A percentile compares a stretch with the other conserved stretches of the same genome.
phyloP scores from a whole-genome alignment of 2,797 vertebrate species.

The Arnoldichthys spilopterus region DNA sequence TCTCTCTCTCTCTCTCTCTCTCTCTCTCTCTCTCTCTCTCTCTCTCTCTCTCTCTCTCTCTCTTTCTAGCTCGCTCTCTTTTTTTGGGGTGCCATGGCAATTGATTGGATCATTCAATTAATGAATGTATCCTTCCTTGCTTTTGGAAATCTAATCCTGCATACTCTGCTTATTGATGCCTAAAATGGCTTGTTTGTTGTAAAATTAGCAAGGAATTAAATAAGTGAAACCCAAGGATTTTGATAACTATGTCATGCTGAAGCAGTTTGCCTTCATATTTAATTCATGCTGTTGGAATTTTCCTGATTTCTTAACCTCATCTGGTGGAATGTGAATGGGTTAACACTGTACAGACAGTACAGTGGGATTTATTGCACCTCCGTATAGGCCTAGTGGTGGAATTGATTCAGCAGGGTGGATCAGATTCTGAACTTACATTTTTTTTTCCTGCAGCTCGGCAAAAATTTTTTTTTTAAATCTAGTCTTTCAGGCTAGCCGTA shows the following conservation, averaged over 20 bases:
- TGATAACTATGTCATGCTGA: not conserved
- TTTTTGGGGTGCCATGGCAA: constrained; percentile 30
- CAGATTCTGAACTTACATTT: no score
- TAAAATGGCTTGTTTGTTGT: constrained; percentile 41
- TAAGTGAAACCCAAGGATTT: not conserved
- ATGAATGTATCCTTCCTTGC: constrained; percentile 52
- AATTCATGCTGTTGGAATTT: not conserved
- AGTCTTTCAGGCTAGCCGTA: not conserved
- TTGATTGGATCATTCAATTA: constrained; percentile 60
- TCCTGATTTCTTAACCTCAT: not conserved
- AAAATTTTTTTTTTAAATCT: not conserved
- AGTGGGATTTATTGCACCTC: not conserved
- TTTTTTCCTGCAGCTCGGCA: not conserved
- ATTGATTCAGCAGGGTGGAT: not conserved
- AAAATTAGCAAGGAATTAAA: constrained; percentile 27
- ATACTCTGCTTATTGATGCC: constrained; percentile 36
- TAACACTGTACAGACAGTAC: not conserved
- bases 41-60: constrained; percentile 10
- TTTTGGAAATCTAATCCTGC: constrained; percentile 48
- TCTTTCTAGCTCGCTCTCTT: constrained; percentile 1
- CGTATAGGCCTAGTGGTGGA: not conserved
- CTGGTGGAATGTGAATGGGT: not conserved
- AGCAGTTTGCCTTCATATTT: not conserved
- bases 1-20: constrained; percentile 26
- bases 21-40: constrained; percentile 29